Conservation (phyloP, 1,140 invertebrate species). For the Magallana angulata region DNA sequence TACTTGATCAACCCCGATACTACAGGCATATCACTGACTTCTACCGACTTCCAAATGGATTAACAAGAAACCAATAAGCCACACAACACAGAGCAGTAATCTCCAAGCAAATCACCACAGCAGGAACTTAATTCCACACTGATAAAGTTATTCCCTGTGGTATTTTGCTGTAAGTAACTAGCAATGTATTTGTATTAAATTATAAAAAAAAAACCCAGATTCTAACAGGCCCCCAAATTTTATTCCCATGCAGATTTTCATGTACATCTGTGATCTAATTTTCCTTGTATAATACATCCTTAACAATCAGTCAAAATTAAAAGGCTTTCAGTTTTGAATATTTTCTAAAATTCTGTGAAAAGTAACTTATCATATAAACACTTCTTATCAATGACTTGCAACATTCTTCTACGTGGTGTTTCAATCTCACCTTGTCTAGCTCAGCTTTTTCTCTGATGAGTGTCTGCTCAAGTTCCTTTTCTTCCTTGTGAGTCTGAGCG, state of each 20-base stretch:
- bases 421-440: conserved; percentile 72
- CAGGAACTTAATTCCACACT: conserved; percentile 25
- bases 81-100: conserved; percentile 3
- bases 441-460: conserved; percentile 72
- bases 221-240: too few species aligned
- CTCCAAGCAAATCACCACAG: background rate
- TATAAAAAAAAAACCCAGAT: background rate
- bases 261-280: too few species aligned
- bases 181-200: background rate
- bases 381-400: too few species aligned
- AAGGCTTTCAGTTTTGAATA: too few species aligned
- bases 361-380: too few species aligned
- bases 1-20: conserved; percentile 17
- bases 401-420: too few species aligned
- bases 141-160: conserved; percentile 13
- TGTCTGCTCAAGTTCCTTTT: conserved; percentile 71
- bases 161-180: background rate
- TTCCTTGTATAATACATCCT: too few species aligned
- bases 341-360: too few species aligned
- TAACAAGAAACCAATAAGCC: conserved; percentile 27
- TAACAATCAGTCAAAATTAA: too few species aligned
- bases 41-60: conserved; percentile 23
- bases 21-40: conserved; percentile 20
- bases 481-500: conserved; percentile 60
- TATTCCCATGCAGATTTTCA: too few species aligned